Base-by-base conservation (phyloP, 1,140 invertebrate genomes). In the Drosophila pectinifera region DNA sequence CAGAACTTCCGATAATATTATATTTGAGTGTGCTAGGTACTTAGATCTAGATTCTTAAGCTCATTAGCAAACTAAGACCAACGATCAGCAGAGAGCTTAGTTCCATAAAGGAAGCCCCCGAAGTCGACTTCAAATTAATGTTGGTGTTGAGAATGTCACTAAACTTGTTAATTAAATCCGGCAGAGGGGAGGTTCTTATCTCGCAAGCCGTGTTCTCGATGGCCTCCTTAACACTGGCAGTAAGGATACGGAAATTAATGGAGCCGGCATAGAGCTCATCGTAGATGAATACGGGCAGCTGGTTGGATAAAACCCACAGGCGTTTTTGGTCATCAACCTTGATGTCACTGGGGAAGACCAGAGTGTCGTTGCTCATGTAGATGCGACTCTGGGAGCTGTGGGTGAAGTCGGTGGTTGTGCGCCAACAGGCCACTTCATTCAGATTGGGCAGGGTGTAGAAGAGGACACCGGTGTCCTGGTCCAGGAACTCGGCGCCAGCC, bases 361-460 rank as follows among this genome's bases (percentile, higher is more conserved):
- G 95, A 2, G 95, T 95, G 1, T 93, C 93, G 54, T 96, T 94
- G 91, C 95, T 95, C 93, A 94, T 95, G 55, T 94, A 96, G 43
- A 96, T 94, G 34, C 95, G 92, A 18, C 94, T 95, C 81, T 96
- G 95, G 20, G 95, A 94, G 59, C 94, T 94, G 80, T 95, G 94
- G 2, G 86, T 93, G 64, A 96, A 96, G 1, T 93, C 93, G 5
- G 94, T 94, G 57, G 94, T 94, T 0, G 95, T 96, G 57, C 94
- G 95, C 96, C 96, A 97, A 75, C 96, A 97, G 2, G 95, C 96
- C 0, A 97, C 94, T 3, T 95, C 95, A 78, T 97, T 96, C 16
- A 96, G 90, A 90, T 96, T 96, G 0, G 96, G 94, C 43, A 96
- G 92, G 2, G 95, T 94, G 88, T 96, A 97, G 86, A 97, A 96